Base-by-base conservation (phyloP, 37 sponge, comb jelly and placozoan species). In the Beroe forskalii region DNA sequence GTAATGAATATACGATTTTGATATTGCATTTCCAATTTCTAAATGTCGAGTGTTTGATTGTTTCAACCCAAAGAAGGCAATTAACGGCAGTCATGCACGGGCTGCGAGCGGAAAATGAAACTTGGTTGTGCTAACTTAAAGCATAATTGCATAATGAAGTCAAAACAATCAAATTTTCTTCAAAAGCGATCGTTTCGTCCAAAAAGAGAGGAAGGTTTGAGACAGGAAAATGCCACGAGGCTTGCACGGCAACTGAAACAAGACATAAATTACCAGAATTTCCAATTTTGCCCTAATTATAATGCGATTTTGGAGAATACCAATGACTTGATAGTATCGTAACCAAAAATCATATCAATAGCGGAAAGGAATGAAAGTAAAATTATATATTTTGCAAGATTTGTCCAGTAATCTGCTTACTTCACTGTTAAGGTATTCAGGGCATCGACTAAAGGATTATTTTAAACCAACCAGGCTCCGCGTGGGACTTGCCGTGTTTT, bases 401-500 rank as follows among this genome's bases (percentile, higher is more conserved):
- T n/a, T n/a, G n/a, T n/a, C n/a, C n/a, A n/a, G n/a, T n/a, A n/a
- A n/a, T n/a, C n/a, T n/a, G n/a, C n/a, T n/a, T n/a, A n/a, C n/a
- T n/a, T n/a, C n/a, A n/a, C n/a, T n/a, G n/a, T n/a, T n/a, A n/a
- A n/a, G n/a, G n/a, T n/a, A n/a, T n/a, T n/a, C n/a, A n/a, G n/a
- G n/a, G n/a, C n/a, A n/a, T n/a, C 66, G 25, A 63, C 66, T 30
- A 63, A 63, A 63, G 66, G 25, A 30, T 63, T 63, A 63, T 63
- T 63, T 63, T 63, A 63, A 63, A 63, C 28, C 66, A 28, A 24
- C 20, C 66, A 28, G 66, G 66, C 66, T 63, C 66, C 66, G 66
- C n/a, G n/a, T n/a, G n/a, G n/a, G n/a, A n/a, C n/a, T n/a, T n/a
- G n/a, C n/a, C n/a, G n/a, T n/a, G n/a, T n/a, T n/a, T n/a, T n/a